phyloP scores from a whole-genome alignment of 2,113 vertebrate species.

The Seriola quinqueradiata region DNA sequence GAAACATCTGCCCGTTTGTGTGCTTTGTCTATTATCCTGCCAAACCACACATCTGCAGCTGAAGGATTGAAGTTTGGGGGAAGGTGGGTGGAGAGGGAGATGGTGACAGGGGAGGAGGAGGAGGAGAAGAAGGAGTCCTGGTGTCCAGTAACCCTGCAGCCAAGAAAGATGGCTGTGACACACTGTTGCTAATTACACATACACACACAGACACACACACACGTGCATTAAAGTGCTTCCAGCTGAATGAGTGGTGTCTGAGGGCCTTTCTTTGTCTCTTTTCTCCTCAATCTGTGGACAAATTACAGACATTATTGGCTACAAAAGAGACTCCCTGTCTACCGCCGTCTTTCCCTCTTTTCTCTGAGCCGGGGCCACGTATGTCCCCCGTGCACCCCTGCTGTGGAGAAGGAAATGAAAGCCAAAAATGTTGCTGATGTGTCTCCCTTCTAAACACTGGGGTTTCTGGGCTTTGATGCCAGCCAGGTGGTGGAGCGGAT shows the following conservation, averaged over 20 bases:
- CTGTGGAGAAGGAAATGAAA: constrained; percentile 77
- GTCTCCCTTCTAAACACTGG: constrained; percentile 58
- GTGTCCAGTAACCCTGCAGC: constrained; percentile 49
- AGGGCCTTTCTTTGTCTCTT: constrained; percentile 47
- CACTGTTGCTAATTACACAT: constrained; percentile 62
- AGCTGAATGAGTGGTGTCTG: constrained; percentile 43
- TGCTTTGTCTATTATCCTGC: constrained; percentile 18
- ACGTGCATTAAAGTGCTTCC: constrained; percentile 39
- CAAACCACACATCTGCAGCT: constrained; percentile 56
- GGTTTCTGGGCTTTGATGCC: constrained; percentile 69
- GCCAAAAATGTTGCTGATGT: constrained; percentile 71
- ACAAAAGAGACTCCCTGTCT: constrained; percentile 60
- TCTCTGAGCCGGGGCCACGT: constrained; percentile 46
- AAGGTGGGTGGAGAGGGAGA: not conserved
- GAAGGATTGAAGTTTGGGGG: not conserved
- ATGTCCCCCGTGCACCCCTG: constrained; percentile 45
- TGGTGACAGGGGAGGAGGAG: not conserved
- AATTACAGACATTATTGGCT: constrained; percentile 69
- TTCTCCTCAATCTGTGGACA: constrained; percentile 62
- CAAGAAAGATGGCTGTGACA: constrained; percentile 44
- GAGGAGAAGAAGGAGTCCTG: constrained; percentile 30
- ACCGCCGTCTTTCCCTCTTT: constrained; percentile 46
- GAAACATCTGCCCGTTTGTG: constrained; percentile 50
- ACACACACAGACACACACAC: constrained; percentile 19
- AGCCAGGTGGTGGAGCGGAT: constrained; percentile 65